Base-by-base conservation (phyloP, 2,797 vertebrate species). In the Sphenopsis melanotis region DNA sequence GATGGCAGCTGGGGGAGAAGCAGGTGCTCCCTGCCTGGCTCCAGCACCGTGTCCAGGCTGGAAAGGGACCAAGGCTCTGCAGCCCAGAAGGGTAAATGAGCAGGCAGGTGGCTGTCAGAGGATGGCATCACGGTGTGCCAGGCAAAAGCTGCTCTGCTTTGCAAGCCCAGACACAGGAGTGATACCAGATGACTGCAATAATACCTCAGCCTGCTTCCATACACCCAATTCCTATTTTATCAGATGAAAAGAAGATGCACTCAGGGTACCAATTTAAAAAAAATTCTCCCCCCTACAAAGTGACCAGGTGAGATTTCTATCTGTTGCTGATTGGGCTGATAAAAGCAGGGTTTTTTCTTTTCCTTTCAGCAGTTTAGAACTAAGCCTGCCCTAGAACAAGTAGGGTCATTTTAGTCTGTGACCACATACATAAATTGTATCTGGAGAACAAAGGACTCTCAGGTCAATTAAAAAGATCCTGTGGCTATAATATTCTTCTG, bases 381-480 rank as follows among this genome's bases (percentile, higher is more conserved):
- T 49, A 71, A 86, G 71, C 57, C 70, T 95, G 57, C 55, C 55
- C 39, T 47, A 65, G 81, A 83, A 94, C 85, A 91, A 94, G 85
- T 55, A 91, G 57, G 91, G 89, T 95, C 92, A 81, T 93, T 97
- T 92, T 86, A 92, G 39, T 75, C 69, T 86, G 61, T 94, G 94
- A 92, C 94, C 94, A 86, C 85, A 88, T 83, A 86, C 60, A 90
- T 87, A 91, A 96, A 93, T 66, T 79, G 22, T 87, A 94, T 79
- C 93, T 89, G 41, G 68, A 95, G 83, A 96, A 96, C 94, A 96
- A 96, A 97, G 80, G 80, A 92, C 83, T 93, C 56, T 88, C 82
- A 93, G 89, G 94, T 95, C 93, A 93, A 94, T 95, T 97, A 95
- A 94, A 96, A 93, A 94, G 94, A 95, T 94, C 95, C 94, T 87